Evolutionary conservation across 2,888 invertebrate species (phyloP).

Genomic region (Agrypnus murinus): DNA sequence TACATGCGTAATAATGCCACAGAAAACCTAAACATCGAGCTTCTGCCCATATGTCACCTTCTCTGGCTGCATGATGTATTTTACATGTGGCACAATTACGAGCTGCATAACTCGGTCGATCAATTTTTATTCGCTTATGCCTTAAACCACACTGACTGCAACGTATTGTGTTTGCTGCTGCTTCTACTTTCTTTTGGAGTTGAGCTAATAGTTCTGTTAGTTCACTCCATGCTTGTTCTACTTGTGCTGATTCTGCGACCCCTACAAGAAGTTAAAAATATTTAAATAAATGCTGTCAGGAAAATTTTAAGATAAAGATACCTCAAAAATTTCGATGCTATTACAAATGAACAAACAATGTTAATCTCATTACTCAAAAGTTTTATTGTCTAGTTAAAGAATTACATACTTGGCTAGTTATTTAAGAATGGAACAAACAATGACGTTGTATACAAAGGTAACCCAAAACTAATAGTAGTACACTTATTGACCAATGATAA

Average conservation of each 20-base stretch:
- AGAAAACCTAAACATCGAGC: conserved; percentile 88
- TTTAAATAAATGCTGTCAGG: too few species aligned
- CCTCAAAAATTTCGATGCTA: too few species aligned
- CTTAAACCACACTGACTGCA: conserved; percentile 95
- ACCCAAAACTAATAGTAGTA: too few species aligned
- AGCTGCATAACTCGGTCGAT: conserved; percentile 93
- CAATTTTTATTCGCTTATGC: conserved; percentile 90
- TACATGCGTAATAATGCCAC: conserved; percentile 96
- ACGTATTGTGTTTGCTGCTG: conserved; percentile 94
- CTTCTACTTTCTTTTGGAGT: conserved; percentile 94
- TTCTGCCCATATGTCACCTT: conserved; percentile 98
- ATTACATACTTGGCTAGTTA: too few species aligned
- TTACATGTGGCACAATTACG: conserved; percentile 93
- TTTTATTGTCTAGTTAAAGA: too few species aligned
- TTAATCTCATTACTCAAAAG: too few species aligned
- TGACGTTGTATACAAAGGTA: too few species aligned
- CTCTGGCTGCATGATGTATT: conserved; percentile 91
- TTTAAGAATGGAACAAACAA: too few species aligned
- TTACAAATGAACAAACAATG: too few species aligned
- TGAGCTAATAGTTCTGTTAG: conserved; percentile 90
- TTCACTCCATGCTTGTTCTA: conserved; percentile 90
- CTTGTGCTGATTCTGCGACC: conserved; percentile 83
- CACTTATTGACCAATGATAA: too few species aligned
- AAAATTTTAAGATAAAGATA: too few species aligned
- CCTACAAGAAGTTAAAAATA: conserved; percentile 53